Evolutionary conservation across 1,140 invertebrate genomes (phyloP).

Genomic region (Musca domestica): DNA sequence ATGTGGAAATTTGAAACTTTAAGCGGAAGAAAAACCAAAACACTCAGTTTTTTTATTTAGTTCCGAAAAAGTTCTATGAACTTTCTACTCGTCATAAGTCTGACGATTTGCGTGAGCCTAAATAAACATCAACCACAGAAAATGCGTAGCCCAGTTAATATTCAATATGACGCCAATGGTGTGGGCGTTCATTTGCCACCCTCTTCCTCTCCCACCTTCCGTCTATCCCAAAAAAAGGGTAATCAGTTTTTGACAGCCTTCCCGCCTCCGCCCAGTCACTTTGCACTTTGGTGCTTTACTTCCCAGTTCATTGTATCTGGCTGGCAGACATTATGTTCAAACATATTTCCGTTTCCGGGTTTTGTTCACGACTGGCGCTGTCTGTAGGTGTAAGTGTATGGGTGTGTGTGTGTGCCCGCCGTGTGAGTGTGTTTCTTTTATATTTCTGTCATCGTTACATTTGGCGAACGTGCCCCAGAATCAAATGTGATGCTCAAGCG

Average conservation of each 20-base stretch:
- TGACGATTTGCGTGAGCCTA: background rate
- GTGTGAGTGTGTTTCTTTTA: background rate
- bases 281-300: background rate
- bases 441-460: slow-evolving; percentile 3
- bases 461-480: slow-evolving; percentile 49
- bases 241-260: background rate
- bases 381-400: background rate
- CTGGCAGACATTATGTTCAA: slow-evolving; percentile 5
- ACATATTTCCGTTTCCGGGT: background rate
- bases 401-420: background rate
- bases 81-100: no score
- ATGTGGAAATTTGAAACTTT: no score
- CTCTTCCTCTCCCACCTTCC: background rate
- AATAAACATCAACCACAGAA: slow-evolving; percentile 7
- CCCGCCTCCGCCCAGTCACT: background rate
- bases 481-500: slow-evolving; percentile 53
- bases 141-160: slow-evolving; percentile 4
- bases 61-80: no score
- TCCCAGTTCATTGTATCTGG: background rate
- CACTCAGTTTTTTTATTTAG: background rate
- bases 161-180: slow-evolving; percentile 9
- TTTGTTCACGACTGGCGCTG: background rate
- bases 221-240: background rate
- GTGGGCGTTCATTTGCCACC: background rate
- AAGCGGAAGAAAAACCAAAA: no score